These are phyloP conservation scores for Anagyrus pseudococci DNA, from an alignment of 2,888 invertebrate species.

Conservation along the genomic window DNA sequence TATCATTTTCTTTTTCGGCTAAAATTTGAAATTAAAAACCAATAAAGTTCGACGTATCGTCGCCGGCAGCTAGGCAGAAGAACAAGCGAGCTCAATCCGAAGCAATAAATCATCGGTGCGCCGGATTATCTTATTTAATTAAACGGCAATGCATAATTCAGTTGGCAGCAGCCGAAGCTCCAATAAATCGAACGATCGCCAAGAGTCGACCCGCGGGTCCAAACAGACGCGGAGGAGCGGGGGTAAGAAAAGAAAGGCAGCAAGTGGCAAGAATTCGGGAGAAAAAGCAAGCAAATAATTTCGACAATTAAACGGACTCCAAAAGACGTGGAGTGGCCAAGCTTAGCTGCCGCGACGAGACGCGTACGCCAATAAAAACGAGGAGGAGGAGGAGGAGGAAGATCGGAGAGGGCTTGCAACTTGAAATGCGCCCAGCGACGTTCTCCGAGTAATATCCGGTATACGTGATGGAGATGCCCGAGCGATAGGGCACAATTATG, in stretches of 20 bases:
- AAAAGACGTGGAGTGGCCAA: too few relatives aligned
- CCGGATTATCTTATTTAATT: neutral
- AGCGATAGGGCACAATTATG: slow-evolving; percentile 32
- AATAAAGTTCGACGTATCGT: too few relatives aligned
- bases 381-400: neutral
- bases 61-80: too few relatives aligned
- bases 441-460: slow-evolving; percentile 29
- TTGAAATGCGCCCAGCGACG: slow-evolving; percentile 17
- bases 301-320: slow-evolving; percentile 7
- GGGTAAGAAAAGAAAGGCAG: neutral
- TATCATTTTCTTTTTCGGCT: too few relatives aligned
- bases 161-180: neutral
- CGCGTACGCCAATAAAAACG: too few relatives aligned
- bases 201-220: neutral
- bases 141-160: neutral
- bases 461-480: slow-evolving; percentile 32
- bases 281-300: slow-evolving; percentile 1
- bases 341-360: too few relatives aligned
- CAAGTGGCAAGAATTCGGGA: neutral
- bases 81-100: too few relatives aligned
- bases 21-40: too few relatives aligned
- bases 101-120: neutral
- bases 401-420: neutral
- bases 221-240: neutral
- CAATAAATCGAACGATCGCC: neutral